These are phyloP conservation scores for Antechinus stuartii DNA, from an alignment of 2,113 vertebrate genomes.

Conservation along the genomic window DNA sequence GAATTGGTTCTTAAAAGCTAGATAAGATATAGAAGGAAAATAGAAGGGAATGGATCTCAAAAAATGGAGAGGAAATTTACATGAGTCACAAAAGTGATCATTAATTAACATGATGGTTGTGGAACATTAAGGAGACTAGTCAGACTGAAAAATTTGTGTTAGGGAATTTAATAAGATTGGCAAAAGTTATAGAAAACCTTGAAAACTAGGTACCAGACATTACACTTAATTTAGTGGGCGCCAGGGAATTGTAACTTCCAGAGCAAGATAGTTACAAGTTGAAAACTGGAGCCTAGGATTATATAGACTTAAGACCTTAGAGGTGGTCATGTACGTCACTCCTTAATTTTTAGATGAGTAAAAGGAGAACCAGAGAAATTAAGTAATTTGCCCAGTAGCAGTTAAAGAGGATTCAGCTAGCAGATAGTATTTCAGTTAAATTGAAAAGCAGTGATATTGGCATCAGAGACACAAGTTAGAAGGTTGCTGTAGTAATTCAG, in stretches of 20 bases:
- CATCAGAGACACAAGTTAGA: background rate
- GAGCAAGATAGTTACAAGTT: background rate
- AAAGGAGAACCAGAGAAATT: background rate
- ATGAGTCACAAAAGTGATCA: background rate
- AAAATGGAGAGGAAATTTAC: background rate
- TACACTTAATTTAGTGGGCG: background rate
- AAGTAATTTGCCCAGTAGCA: background rate
- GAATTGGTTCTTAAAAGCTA: background rate
- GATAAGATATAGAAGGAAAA: background rate
- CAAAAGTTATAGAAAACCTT: background rate
- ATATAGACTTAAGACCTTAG: background rate
- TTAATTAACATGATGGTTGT: background rate
- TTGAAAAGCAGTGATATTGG: background rate
- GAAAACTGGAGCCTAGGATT: background rate
- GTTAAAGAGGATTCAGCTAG: background rate
- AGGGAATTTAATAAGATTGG: background rate
- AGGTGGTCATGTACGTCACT: background rate
- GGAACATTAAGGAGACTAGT: background rate
- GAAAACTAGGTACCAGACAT: background rate
- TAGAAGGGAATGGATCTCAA: background rate
- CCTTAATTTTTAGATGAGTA: background rate
- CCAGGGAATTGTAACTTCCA: background rate
- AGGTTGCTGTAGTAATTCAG: background rate
- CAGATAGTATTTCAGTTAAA: background rate
- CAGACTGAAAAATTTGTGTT: background rate